phyloP scores from a whole-genome alignment of 1,140 invertebrate genomes.

The Eupristina koningsbergeri region DNA sequence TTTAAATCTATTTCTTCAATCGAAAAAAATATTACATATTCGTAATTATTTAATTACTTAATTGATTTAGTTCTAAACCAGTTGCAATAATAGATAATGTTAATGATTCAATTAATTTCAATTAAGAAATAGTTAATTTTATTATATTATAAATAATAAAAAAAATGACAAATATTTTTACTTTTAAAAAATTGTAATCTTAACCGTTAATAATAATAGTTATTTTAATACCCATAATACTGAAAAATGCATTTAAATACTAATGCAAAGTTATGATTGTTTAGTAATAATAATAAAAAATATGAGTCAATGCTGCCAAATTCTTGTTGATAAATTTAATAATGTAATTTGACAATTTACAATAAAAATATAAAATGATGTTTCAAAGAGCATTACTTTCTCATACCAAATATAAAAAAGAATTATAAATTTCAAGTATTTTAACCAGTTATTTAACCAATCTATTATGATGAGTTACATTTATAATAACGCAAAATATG shows the following conservation, averaged over 20 bases:
- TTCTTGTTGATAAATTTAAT: not conserved
- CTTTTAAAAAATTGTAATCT: not conserved
- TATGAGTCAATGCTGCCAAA: not conserved
- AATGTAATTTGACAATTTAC: not conserved
- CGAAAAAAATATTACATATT: not conserved
- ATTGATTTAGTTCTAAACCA: no score
- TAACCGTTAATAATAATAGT: not conserved
- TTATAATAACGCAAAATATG: not conserved
- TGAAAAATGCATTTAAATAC: not conserved
- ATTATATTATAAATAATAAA: no score
- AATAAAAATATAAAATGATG: not conserved
- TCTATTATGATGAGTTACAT: not conserved
- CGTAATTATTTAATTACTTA: no score
- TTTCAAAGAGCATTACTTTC: not conserved
- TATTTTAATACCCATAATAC: not conserved
- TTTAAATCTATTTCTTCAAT: not conserved
- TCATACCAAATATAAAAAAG: not conserved
- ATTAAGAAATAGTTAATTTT: no score
- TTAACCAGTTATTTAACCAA: not conserved
- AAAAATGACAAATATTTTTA: not conserved
- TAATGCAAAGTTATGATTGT: not conserved
- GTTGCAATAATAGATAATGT: no score
- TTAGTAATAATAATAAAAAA: not conserved
- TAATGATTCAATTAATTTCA: no score
- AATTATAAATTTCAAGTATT: not conserved